A percentile compares a stretch with the other conserved stretches of the same genome.
These are phyloP conservation scores for Semaprochilodus insignis DNA, from an alignment of 2,797 vertebrate species.

Conservation along the genomic window DNA sequence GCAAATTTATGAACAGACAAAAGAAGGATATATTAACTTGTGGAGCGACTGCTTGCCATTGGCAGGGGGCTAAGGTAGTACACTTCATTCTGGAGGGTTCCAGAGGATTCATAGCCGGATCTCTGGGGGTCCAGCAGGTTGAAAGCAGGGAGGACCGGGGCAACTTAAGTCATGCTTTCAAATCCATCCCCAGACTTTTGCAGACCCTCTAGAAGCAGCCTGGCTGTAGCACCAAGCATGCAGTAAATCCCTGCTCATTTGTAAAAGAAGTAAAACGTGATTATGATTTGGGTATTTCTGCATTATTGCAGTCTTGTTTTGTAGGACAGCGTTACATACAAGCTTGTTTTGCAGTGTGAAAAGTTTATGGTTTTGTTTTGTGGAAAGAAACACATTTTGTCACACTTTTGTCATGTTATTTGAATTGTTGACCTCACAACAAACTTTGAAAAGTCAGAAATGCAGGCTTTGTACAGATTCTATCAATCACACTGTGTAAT, in stretches of 20 bases:
- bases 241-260: too few relatives aligned
- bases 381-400: too few relatives aligned
- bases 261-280: too few relatives aligned
- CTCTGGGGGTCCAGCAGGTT: background rate
- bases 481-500: background rate
- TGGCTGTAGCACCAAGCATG: background rate
- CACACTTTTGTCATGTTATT: too few relatives aligned
- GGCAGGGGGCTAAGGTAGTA: constrained; percentile 65
- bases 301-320: too few relatives aligned
- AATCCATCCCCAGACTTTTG: background rate
- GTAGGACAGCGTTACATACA: too few relatives aligned
- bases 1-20: constrained; percentile 82
- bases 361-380: too few relatives aligned
- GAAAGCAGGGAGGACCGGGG: background rate
- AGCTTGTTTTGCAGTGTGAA: too few relatives aligned
- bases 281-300: too few relatives aligned
- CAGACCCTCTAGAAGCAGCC: background rate
- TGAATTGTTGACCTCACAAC: too few relatives aligned
- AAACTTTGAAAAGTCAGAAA: too few relatives aligned
- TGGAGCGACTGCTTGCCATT: constrained; percentile 72
- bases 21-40: constrained; percentile 84
- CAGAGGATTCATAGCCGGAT: background rate
- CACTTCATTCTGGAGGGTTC: background rate
- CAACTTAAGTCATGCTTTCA: background rate
- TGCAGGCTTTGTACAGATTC: too few relatives aligned